Evolutionary conservation across 2,797 vertebrate genomes (phyloP).

Genomic region (Staurois parvus): DNA sequence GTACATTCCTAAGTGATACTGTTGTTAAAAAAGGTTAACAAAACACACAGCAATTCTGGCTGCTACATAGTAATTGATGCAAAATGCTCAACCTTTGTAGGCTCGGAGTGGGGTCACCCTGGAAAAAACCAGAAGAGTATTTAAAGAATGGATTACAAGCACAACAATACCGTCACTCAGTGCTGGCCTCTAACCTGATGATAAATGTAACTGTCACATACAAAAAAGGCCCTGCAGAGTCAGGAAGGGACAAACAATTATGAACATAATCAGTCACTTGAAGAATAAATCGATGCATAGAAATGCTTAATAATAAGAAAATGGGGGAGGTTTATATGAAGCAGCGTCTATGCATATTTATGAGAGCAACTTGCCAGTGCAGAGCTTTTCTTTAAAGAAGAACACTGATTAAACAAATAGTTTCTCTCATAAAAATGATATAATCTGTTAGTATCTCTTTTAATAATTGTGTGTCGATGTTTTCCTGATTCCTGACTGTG

Average conservation of each 20-base stretch:
- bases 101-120: not conserved
- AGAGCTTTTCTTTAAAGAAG: too few species aligned
- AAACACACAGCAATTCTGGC: slow-evolving; percentile 43
- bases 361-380: too few species aligned
- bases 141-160: slow-evolving; percentile 46
- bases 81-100: slow-evolving; percentile 41
- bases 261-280: not conserved
- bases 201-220: slow-evolving; percentile 48
- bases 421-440: too few species aligned
- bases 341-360: too few species aligned
- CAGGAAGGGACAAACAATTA: slow-evolving; percentile 25
- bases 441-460: too few species aligned
- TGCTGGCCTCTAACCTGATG: slow-evolving; percentile 37
- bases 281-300: too few species aligned
- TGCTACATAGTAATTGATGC: slow-evolving; percentile 51
- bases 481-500: too few species aligned
- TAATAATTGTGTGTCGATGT: too few species aligned
- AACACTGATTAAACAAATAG: too few species aligned
- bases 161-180: slow-evolving; percentile 8
- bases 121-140: slow-evolving; percentile 30
- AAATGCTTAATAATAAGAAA: too few species aligned
- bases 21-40: slow-evolving; percentile 42
- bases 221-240: not conserved
- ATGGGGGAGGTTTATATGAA: too few species aligned
- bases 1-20: slow-evolving; percentile 20